Percentiles rank a stretch among this genome's conserved stretches.
phyloP scores from a whole-genome alignment of 2,888 invertebrate genomes.

The Hipparchia sbordonii region DNA sequence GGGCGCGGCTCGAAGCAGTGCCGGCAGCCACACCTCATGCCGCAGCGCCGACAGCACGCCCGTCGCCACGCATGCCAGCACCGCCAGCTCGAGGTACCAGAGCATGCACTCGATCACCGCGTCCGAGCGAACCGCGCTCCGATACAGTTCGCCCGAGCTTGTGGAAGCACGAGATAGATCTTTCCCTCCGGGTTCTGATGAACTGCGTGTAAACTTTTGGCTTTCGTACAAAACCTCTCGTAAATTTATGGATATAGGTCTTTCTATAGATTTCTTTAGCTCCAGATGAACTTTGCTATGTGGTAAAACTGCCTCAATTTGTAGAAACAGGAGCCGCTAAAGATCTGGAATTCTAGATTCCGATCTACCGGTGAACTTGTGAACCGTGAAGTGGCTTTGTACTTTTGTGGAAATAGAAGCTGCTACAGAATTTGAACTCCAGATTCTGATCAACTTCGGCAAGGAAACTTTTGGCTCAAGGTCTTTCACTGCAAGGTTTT shows the following conservation, averaged over 20 bases:
- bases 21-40: conserved; percentile 73
- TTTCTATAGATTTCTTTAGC: not conserved
- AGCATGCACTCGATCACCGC: conserved; percentile 54
- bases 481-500: too few relatives aligned
- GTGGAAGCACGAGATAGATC: not conserved
- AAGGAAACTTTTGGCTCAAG: too few relatives aligned
- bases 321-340: not conserved
- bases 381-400: not conserved
- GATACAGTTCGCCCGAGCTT: not conserved
- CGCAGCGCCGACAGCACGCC: conserved; percentile 61
- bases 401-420: too few relatives aligned
- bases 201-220: too few relatives aligned
- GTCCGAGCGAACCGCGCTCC: not conserved
- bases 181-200: not conserved
- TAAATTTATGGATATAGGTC: too few relatives aligned
- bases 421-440: too few relatives aligned
- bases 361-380: not conserved
- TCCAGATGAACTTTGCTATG: not conserved
- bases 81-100: conserved; percentile 61
- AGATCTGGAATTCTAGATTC: not conserved
- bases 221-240: too few relatives aligned
- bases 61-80: conserved; percentile 69
- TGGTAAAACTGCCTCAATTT: too few relatives aligned
- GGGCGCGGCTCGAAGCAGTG: conserved; percentile 67
- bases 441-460: too few relatives aligned